Percentiles rank a stretch among this genome's conserved stretches.
phyloP scores from a whole-genome alignment of 1,140 invertebrate species.

The Lethocerus indicus region DNA sequence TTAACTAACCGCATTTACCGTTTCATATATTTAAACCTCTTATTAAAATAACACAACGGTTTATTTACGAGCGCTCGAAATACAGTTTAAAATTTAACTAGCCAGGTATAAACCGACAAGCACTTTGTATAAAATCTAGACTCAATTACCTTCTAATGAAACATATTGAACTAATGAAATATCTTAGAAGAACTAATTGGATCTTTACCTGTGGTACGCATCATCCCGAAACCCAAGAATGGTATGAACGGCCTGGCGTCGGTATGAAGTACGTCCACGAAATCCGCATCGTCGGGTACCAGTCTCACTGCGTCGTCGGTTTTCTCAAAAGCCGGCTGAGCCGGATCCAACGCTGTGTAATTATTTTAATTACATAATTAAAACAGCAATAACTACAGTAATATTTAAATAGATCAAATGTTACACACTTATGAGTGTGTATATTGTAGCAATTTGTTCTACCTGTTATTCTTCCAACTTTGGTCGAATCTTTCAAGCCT shows the following conservation, averaged over 20 bases:
- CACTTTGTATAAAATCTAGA: not conserved
- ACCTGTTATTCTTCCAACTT: conserved; percentile 24
- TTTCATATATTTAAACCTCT: conserved; percentile 1
- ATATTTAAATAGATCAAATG: not conserved
- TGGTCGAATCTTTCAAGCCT: conserved; percentile 15
- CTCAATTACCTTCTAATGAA: not conserved
- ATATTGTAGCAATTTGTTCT: not conserved
- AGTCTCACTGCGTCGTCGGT: conserved; percentile 23
- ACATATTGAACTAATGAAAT: not conserved
- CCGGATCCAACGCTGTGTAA: conserved; percentile 28
- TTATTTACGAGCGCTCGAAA: not conserved
- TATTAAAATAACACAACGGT: not conserved
- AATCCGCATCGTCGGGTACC: conserved; percentile 24
- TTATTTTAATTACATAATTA: not conserved
- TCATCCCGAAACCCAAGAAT: conserved; percentile 25
- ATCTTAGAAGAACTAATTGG: conserved; percentile 2
- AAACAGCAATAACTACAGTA: not conserved
- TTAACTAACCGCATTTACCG: too few relatives aligned
- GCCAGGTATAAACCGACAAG: not conserved
- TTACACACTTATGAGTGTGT: not conserved
- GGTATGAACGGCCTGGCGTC: conserved; percentile 25
- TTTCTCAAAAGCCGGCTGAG: conserved; percentile 28
- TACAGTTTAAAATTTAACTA: not conserved
- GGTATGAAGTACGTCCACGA: conserved; percentile 30
- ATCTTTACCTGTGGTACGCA: conserved; percentile 20